These are phyloP conservation scores for Drosophila heteroneura DNA, from an alignment of 2,888 invertebrate genomes.

Conservation along the genomic window DNA sequence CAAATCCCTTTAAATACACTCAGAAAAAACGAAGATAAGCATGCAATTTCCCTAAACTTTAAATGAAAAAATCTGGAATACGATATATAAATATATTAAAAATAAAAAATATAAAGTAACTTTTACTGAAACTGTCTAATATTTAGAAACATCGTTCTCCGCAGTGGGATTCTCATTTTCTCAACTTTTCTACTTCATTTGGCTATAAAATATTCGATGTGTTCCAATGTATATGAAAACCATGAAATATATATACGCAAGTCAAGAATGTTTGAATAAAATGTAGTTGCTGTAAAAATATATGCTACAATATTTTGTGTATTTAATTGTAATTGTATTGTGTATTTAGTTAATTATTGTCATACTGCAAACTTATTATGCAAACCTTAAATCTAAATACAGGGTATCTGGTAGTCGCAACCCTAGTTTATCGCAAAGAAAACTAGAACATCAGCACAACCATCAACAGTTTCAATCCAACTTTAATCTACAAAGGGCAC, in stretches of 20 bases:
- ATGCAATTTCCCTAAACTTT: background rate
- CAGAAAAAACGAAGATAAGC: background rate
- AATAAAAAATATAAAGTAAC: background rate
- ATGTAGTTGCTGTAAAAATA: background rate
- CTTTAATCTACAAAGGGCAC: background rate
- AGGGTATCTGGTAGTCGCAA: background rate
- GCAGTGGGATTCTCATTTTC: background rate
- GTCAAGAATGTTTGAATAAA: too few relatives aligned
- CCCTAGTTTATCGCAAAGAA: background rate
- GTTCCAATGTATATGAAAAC: too few relatives aligned
- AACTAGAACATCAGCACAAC: background rate
- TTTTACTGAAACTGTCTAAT: background rate
- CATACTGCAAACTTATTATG: background rate
- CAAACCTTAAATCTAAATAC: background rate
- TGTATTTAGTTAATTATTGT: background rate
- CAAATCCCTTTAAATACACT: constrained; percentile 69
- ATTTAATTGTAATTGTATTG: background rate
- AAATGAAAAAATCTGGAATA: background rate
- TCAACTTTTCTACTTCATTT: background rate
- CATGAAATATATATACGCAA: too few relatives aligned
- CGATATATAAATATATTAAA: background rate
- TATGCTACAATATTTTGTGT: background rate
- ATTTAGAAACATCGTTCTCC: background rate
- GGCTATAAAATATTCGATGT: background rate
- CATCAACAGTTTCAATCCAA: background rate